phyloP scores from a whole-genome alignment of 1,140 invertebrate genomes.

The Gryllus bimaculatus region DNA sequence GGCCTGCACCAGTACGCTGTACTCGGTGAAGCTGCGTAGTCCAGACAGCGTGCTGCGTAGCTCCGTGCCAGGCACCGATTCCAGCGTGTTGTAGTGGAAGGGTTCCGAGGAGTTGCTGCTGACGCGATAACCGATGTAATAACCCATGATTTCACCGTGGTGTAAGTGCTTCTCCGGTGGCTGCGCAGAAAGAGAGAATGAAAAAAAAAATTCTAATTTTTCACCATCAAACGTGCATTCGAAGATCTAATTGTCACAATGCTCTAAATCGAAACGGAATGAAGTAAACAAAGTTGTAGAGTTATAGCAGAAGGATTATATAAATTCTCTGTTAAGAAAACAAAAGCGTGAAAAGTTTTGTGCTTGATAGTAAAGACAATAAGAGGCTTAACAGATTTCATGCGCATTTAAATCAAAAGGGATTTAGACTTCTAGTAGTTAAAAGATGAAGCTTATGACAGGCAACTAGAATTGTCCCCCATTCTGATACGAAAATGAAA shows the following conservation, averaged over 20 bases:
- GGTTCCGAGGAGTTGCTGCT: slow-evolving; percentile 32
- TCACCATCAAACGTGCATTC: no score
- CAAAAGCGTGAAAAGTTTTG: background rate
- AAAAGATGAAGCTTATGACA: no score
- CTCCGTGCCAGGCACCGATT: slow-evolving; percentile 54
- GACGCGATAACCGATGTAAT: slow-evolving; percentile 46
- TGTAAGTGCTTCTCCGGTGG: slow-evolving; percentile 43
- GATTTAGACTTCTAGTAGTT: background rate
- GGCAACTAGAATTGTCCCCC: no score
- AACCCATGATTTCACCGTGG: slow-evolving; percentile 64
- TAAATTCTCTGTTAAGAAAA: background rate
- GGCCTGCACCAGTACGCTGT: slow-evolving; percentile 71
- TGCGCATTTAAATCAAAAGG: slow-evolving; percentile 1
- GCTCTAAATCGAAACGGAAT: no score
- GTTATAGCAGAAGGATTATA: background rate
- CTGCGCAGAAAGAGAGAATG: background rate
- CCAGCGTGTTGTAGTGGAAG: slow-evolving; percentile 54
- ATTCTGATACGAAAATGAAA: no score
- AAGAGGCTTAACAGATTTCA: background rate
- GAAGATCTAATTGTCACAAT: no score
- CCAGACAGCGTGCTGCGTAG: slow-evolving; percentile 50
- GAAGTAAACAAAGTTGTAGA: background rate
- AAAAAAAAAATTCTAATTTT: no score
- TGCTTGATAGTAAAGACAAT: background rate
- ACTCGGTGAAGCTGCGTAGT: slow-evolving; percentile 66